Evolutionary conservation across 2,113 vertebrate genomes (phyloP).

Genomic region (Nansenia antarctica): DNA sequence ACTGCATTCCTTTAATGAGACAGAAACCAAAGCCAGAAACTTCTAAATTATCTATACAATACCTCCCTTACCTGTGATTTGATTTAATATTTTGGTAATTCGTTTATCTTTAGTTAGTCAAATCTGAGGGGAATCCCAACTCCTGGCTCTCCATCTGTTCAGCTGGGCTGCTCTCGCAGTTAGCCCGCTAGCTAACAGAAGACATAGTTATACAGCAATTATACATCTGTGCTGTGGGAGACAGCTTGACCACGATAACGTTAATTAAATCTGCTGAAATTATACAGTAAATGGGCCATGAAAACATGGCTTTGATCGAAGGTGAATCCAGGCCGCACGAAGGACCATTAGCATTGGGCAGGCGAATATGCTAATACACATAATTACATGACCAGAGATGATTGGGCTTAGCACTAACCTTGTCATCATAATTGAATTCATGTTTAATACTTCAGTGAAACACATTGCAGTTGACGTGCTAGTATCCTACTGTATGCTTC

Average conservation of each 20-base stretch:
- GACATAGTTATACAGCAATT: slow-evolving; percentile 62
- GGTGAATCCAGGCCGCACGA: slow-evolving; percentile 5
- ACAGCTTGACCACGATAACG: slow-evolving; percentile 32
- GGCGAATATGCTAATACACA: slow-evolving; percentile 20
- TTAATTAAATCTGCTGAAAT: slow-evolving; percentile 57
- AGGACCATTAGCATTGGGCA: slow-evolving; percentile 11
- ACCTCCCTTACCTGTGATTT: background rate
- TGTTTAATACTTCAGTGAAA: slow-evolving; percentile 25
- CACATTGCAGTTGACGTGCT: background rate
- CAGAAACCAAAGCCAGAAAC: background rate
- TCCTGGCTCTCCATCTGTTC: background rate
- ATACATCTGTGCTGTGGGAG: slow-evolving; percentile 36
- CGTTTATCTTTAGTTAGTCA: background rate
- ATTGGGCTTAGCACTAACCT: slow-evolving; percentile 6
- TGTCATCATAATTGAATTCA: slow-evolving; percentile 16
- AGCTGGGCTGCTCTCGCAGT: slow-evolving; percentile 18
- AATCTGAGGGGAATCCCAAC: background rate
- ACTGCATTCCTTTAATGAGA: background rate
- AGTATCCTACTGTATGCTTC: too few relatives aligned
- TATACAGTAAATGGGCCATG: slow-evolving; percentile 30
- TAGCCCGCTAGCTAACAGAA: slow-evolving; percentile 47
- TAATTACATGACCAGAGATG: slow-evolving; percentile 31
- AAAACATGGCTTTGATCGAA: slow-evolving; percentile 6
- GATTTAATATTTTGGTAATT: background rate
- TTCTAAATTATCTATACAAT: too few relatives aligned